Conservation (phyloP, 2,797 vertebrate genomes). For the Ctenochaetus hawaiiensis region DNA sequence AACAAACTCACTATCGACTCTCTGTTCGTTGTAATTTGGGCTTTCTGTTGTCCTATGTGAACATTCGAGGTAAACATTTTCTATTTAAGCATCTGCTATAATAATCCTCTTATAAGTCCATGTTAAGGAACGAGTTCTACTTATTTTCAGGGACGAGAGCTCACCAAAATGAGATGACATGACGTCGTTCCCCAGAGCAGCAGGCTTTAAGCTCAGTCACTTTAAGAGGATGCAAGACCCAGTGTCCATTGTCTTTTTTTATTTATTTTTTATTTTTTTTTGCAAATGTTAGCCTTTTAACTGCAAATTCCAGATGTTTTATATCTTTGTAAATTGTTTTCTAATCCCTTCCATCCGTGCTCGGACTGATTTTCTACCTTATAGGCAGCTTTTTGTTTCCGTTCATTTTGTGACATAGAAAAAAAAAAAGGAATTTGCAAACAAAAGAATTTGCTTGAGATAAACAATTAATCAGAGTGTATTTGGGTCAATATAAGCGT, state of each 20-base stretch:
- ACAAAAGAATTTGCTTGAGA: neutral
- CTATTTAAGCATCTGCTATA: conserved; percentile 33
- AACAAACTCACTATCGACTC: conserved; percentile 20
- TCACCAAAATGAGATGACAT: conserved; percentile 25
- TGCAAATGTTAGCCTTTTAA: neutral
- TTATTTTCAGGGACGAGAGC: conserved; percentile 37
- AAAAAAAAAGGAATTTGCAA: neutral
- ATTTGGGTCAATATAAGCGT: neutral
- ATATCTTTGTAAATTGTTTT: neutral
- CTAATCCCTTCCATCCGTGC: neutral
- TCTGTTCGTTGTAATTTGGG: neutral
- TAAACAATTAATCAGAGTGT: neutral
- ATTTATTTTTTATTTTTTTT: neutral
- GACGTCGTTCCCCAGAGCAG: conserved; percentile 39
- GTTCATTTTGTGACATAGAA: neutral
- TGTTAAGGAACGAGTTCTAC: conserved; percentile 29
- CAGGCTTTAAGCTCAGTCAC: neutral
- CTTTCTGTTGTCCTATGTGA: conserved; percentile 14
- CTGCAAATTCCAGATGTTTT: neutral
- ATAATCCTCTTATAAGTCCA: conserved; percentile 38
- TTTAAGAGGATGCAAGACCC: neutral
- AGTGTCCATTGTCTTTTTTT: neutral
- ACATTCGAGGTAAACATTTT: conserved; percentile 33
- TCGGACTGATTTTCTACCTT: neutral
- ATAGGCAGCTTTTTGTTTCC: neutral